Conservation (phyloP, 2,888 invertebrate species). For the Phaonia tiefii region DNA sequence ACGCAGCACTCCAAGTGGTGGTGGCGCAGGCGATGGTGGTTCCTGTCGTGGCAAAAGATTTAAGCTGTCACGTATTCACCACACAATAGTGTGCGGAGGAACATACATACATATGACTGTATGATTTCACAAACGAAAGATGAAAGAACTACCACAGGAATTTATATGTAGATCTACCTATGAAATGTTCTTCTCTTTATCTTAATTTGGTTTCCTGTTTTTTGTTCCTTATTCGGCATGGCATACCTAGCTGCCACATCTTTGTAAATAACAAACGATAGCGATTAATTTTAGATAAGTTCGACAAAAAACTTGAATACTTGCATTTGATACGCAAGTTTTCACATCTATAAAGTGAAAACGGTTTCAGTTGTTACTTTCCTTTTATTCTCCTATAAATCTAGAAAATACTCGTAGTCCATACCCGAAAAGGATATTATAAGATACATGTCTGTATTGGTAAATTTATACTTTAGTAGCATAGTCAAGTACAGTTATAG, state of each 20-base stretch:
- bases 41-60: constrained; percentile 70
- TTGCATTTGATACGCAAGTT: neutral
- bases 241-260: constrained; percentile 31
- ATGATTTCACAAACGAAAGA: constrained; percentile 19
- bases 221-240: constrained; percentile 21
- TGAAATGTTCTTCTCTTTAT: constrained; percentile 35
- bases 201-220: constrained; percentile 14
- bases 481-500: constrained; percentile 26
- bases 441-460: neutral
- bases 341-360: neutral
- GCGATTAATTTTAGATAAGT: constrained; percentile 32
- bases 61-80: constrained; percentile 64
- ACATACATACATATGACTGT: constrained; percentile 21
- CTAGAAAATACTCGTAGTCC: neutral
- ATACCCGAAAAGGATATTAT: no score
- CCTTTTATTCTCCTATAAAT: constrained; percentile 7
- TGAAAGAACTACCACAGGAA: constrained; percentile 40
- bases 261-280: constrained; percentile 35
- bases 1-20: constrained; percentile 58
- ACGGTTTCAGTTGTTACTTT: neutral
- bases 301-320: constrained; percentile 19
- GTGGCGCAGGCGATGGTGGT: constrained; percentile 64
- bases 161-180: constrained; percentile 40
- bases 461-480: constrained; percentile 3
- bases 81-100: constrained; percentile 59